These are phyloP conservation scores for Cladorhizidae sp. DNA, from an alignment of 37 sponge, comb jelly and placozoan genomes.

Conservation along the genomic window DNA sequence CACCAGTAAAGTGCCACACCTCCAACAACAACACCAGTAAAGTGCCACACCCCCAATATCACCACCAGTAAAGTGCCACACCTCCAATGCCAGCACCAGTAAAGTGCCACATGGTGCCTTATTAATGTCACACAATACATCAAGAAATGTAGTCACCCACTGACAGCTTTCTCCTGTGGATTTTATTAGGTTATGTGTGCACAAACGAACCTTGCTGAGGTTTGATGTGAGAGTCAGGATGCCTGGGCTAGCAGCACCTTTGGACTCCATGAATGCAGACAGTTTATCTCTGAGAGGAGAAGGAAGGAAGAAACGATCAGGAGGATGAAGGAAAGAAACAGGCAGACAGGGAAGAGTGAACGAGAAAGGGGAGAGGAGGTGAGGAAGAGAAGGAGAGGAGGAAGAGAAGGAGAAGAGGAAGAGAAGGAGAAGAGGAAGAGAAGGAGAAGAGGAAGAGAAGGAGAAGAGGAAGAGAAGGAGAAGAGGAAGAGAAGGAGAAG, in stretches of 20 bases:
- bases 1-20: too few species aligned
- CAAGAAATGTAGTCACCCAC: background rate
- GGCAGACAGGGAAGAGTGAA: background rate
- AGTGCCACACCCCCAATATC: too few species aligned
- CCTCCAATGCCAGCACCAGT: background rate
- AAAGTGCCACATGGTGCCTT: background rate
- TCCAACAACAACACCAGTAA: too few species aligned
- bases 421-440: background rate
- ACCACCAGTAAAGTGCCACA: too few species aligned
- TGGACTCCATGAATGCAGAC: conserved; percentile 84
- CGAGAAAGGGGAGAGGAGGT: background rate
- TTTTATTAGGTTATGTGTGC: background rate
- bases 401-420: conserved; percentile 4
- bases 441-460: background rate
- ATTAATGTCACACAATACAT: background rate
- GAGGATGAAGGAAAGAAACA: background rate
- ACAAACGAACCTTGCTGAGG: conserved; percentile 87
- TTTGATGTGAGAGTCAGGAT: conserved; percentile 79
- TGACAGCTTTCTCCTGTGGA: background rate
- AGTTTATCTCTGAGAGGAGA: conserved; percentile 63
- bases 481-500: background rate
- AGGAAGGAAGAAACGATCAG: background rate
- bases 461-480: background rate
- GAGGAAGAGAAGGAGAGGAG: conserved; percentile 14
- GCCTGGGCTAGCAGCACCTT: conserved; percentile 87